A percentile compares a stretch with the other conserved stretches of the same genome.
These are phyloP conservation scores for Kryptopterus vitreolus DNA, from an alignment of 2,797 vertebrate genomes.

Conservation along the genomic window DNA sequence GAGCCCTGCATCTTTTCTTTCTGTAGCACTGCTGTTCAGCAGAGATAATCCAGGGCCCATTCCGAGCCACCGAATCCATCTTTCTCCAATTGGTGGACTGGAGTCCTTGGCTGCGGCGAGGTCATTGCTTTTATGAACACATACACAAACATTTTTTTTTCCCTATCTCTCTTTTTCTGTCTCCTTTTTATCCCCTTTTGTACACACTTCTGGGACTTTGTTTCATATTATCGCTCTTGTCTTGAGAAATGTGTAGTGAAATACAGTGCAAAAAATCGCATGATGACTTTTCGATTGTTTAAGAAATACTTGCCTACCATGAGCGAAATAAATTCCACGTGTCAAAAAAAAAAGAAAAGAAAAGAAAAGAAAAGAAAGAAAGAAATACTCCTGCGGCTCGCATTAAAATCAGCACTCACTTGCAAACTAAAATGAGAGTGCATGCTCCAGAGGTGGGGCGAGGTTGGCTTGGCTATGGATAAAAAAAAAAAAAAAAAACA, in stretches of 20 bases:
- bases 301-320: not conserved
- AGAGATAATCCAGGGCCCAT: slow-evolving; percentile 77
- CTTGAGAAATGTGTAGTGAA: slow-evolving; percentile 10
- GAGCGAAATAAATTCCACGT: not conserved
- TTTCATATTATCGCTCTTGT: slow-evolving; percentile 24
- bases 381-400: not conserved
- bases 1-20: slow-evolving; percentile 68
- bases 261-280: not conserved
- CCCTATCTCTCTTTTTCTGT: slow-evolving; percentile 27
- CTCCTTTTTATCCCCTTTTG: not conserved
- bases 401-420: not conserved
- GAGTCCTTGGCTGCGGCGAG: slow-evolving; percentile 75
- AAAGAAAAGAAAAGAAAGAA: too few relatives aligned
- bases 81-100: slow-evolving; percentile 70
- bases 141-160: slow-evolving; percentile 9
- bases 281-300: not conserved
- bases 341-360: not conserved
- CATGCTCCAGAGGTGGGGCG: not conserved
- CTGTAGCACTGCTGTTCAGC: slow-evolving; percentile 67
- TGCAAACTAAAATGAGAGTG: not conserved
- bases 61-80: slow-evolving; percentile 74
- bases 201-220: slow-evolving; percentile 7
- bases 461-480: not conserved
- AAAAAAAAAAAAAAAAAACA: too few relatives aligned
- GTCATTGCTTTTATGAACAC: slow-evolving; percentile 63